These are phyloP conservation scores for Holacanthella duospinosa DNA, from an alignment of 2,888 invertebrate species.

Conservation along the genomic window DNA sequence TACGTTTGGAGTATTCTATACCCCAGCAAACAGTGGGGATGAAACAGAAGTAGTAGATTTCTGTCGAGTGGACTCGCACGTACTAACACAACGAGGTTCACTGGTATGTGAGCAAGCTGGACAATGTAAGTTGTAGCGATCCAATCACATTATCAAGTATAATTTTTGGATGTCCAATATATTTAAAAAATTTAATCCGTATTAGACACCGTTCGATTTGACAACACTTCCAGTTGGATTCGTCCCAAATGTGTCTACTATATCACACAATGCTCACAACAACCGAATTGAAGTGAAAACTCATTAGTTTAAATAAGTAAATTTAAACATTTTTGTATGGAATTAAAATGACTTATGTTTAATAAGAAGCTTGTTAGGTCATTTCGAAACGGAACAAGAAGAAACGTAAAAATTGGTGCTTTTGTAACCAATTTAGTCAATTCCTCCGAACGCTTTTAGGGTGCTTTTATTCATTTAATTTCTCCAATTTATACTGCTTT, in stretches of 20 bases:
- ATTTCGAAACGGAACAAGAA: too few relatives aligned
- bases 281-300: not conserved
- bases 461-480: too few relatives aligned
- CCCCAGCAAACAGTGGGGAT: not conserved
- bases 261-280: not conserved
- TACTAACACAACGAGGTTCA: constrained; percentile 8
- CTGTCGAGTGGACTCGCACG: constrained; percentile 12
- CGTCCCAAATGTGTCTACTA: constrained; percentile 1
- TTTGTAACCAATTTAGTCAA: too few relatives aligned
- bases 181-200: not conserved
- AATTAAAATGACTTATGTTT: too few relatives aligned
- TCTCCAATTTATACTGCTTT: too few relatives aligned
- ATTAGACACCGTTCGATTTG: constrained; percentile 4
- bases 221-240: constrained; percentile 4
- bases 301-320: too few relatives aligned
- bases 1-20: constrained; percentile 10
- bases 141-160: too few relatives aligned
- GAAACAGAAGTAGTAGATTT: constrained; percentile 8
- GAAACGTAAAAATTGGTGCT: too few relatives aligned
- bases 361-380: too few relatives aligned
- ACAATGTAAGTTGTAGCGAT: constrained; percentile 19
- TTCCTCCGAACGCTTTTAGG: too few relatives aligned
- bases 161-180: not conserved
- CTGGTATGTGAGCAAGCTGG: constrained; percentile 10
- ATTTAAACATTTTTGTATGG: too few relatives aligned